These are phyloP conservation scores for Solea solea DNA, from an alignment of 2,113 vertebrate genomes.

Conservation along the genomic window DNA sequence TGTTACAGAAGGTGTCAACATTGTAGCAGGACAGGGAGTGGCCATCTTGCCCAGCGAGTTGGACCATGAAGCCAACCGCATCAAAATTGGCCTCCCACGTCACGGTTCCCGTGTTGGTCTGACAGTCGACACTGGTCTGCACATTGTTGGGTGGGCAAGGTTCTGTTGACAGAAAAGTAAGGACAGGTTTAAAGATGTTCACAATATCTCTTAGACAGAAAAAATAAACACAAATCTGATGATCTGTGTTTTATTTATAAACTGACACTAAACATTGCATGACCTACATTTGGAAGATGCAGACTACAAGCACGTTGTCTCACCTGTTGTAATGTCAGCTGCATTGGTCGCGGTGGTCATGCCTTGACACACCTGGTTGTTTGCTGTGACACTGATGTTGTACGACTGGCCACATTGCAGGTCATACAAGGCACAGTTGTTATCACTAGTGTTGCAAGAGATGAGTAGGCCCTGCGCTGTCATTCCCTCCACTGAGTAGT, in stretches of 20 bases:
- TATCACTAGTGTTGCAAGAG: conserved; percentile 70
- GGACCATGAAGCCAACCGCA: conserved; percentile 64
- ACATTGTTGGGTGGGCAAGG: conserved; percentile 77
- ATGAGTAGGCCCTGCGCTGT: conserved; percentile 65
- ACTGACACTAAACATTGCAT: too few relatives aligned
- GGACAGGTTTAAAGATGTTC: not conserved
- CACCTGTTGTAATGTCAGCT: conserved; percentile 74
- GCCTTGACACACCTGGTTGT: conserved; percentile 65
- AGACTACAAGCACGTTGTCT: conserved; percentile 11
- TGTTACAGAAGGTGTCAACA: conserved; percentile 62
- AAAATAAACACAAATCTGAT: not conserved
- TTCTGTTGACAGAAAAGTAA: conserved; percentile 62
- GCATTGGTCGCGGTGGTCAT: conserved; percentile 43
- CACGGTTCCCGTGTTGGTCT: conserved; percentile 35
- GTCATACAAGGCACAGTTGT: conserved; percentile 66
- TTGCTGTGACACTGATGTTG: conserved; percentile 70
- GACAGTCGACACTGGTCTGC: conserved; percentile 43
- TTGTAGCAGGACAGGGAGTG: conserved; percentile 69
- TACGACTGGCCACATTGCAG: conserved; percentile 78
- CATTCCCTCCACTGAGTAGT: conserved; percentile 65
- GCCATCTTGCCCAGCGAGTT: conserved; percentile 62
- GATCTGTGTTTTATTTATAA: not conserved
- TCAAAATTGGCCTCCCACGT: conserved; percentile 76
- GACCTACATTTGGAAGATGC: too few relatives aligned
- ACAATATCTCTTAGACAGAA: not conserved